Conservation (phyloP, 1,140 invertebrate genomes). For the Pseudomyrmex sp. region DNA sequence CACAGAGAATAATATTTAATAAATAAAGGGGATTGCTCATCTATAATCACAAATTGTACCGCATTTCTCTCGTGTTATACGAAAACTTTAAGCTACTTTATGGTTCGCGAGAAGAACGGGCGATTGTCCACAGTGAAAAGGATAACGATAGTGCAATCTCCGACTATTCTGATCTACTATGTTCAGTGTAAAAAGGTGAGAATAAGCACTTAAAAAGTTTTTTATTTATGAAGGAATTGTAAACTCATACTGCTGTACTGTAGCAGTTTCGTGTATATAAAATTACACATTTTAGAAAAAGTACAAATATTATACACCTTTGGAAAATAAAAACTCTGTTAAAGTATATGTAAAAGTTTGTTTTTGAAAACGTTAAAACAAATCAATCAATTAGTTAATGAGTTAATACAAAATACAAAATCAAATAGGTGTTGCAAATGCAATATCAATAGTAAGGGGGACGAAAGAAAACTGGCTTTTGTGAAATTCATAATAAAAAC, state of each 20-base stretch:
- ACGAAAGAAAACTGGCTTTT: constrained; percentile 54
- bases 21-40: too few species aligned
- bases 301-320: constrained; percentile 8
- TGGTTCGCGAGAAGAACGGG: too few species aligned
- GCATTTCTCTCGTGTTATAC: too few species aligned
- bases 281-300: too few species aligned
- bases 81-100: too few species aligned
- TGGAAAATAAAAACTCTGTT: constrained; percentile 7
- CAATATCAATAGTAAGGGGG: constrained; percentile 67
- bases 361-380: constrained; percentile 11
- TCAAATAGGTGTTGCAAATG: constrained; percentile 66
- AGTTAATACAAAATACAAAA: constrained; percentile 56
- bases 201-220: too few species aligned
- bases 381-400: constrained; percentile 46
- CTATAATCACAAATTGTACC: too few species aligned
- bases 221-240: constrained; percentile 10
- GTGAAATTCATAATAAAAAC: constrained; percentile 67
- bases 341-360: constrained; percentile 15
- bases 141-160: too few species aligned
- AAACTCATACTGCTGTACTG: constrained; percentile 25
- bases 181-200: too few species aligned
- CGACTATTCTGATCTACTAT: too few species aligned
- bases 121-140: too few species aligned
- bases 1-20: too few species aligned
- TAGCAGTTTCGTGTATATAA: constrained; percentile 6